phyloP scores from a whole-genome alignment of 2,113 vertebrate genomes.

The Thermophis baileyi region DNA sequence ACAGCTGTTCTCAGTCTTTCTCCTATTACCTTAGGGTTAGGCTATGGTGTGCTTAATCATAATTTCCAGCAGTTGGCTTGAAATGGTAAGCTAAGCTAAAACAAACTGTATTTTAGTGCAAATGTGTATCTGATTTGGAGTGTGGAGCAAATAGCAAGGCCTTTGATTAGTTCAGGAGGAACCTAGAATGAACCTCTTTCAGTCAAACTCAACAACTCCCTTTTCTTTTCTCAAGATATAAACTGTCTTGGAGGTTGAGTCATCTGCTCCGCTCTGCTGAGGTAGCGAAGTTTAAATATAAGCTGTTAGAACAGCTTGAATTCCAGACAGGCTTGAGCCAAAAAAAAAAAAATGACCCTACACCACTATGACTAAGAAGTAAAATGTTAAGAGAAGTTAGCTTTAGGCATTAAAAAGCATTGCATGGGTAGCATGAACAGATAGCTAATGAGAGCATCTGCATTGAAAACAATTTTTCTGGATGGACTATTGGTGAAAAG shows the following conservation, averaged over 20 bases:
- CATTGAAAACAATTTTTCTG: background rate
- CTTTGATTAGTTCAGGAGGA: background rate
- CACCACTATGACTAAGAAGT: background rate
- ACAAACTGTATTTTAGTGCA: background rate
- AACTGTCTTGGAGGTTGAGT: background rate
- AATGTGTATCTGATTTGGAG: background rate
- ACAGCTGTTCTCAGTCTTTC: background rate
- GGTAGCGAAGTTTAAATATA: conserved; percentile 22
- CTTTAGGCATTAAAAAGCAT: background rate
- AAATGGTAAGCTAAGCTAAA: background rate
- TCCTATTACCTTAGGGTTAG: background rate
- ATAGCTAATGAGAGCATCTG: background rate
- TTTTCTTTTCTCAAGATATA: background rate
- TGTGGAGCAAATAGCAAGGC: background rate
- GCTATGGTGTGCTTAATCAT: background rate
- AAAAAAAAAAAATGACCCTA: background rate
- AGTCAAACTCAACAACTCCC: background rate
- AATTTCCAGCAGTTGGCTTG: background rate
- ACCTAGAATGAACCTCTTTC: background rate
- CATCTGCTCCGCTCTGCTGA: conserved; percentile 7
- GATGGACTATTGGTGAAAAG: background rate
- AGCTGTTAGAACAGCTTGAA: background rate
- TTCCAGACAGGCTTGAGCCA: background rate
- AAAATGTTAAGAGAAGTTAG: background rate
- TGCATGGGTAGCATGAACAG: background rate